Evolutionary conservation across 2,888 invertebrate genomes (phyloP).

Genomic region (Polia nebulosa): DNA sequence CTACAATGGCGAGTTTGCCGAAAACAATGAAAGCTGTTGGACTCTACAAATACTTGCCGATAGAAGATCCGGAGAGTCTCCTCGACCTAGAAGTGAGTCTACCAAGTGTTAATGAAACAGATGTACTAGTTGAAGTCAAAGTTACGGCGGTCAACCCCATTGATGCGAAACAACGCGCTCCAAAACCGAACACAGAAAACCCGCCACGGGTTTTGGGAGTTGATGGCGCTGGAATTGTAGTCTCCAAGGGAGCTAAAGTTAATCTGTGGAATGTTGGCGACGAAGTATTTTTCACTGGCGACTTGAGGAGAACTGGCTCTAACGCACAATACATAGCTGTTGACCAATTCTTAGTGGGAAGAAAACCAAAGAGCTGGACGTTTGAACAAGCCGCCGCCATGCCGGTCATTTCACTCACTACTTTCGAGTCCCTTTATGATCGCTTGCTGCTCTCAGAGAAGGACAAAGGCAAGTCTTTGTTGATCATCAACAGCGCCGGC

Average conservation of each 20-base stretch:
- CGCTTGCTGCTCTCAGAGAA: constrained; percentile 81
- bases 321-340: constrained; percentile 84
- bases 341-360: constrained; percentile 78
- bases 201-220: constrained; percentile 82
- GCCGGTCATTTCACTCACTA: constrained; percentile 82
- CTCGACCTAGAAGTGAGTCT: constrained; percentile 80
- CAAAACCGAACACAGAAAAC: constrained; percentile 77
- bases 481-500: constrained; percentile 86
- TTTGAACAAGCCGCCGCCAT: constrained; percentile 87
- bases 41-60: constrained; percentile 84
- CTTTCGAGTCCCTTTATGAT: constrained; percentile 82
- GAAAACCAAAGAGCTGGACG: constrained; percentile 81
- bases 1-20: constrained; percentile 72
- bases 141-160: constrained; percentile 85
- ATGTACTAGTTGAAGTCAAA: constrained; percentile 84
- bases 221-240: constrained; percentile 85
- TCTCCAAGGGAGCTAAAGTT: constrained; percentile 77
- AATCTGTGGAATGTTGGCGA: constrained; percentile 80
- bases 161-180: constrained; percentile 83
- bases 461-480: constrained; percentile 81
- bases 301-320: constrained; percentile 79
- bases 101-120: constrained; percentile 74
- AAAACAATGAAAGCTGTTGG: constrained; percentile 87
- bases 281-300: constrained; percentile 84
- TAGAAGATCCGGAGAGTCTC: constrained; percentile 79